These are phyloP conservation scores for Andrena cerasifolii DNA, from an alignment of 1,140 invertebrate genomes.

Conservation along the genomic window DNA sequence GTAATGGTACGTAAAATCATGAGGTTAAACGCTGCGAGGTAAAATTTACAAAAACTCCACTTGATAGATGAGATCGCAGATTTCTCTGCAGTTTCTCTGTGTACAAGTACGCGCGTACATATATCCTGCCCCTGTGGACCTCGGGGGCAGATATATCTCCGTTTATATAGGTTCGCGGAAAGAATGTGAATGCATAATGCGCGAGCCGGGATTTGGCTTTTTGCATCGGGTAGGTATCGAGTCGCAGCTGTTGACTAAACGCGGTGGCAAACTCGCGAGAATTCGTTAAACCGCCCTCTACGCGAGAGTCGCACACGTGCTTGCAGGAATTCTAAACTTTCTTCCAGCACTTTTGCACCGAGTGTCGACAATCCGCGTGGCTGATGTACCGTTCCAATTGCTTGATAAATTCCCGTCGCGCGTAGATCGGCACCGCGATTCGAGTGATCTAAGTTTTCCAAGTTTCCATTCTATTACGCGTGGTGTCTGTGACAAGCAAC, in stretches of 20 bases:
- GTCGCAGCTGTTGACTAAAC: slow-evolving; percentile 43
- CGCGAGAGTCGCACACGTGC: slow-evolving; percentile 25
- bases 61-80: neutral
- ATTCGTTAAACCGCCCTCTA: slow-evolving; percentile 43
- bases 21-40: too few relatives aligned
- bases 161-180: neutral
- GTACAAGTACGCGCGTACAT: too few relatives aligned
- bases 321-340: slow-evolving; percentile 49
- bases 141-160: neutral
- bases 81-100: too few relatives aligned
- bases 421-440: too few relatives aligned
- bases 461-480: too few relatives aligned
- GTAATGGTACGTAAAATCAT: too few relatives aligned
- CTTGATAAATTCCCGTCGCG: too few relatives aligned
- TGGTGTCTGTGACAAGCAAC: too few relatives aligned
- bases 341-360: slow-evolving; percentile 31
- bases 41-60: too few relatives aligned
- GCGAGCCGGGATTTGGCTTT: slow-evolving; percentile 19
- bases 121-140: neutral
- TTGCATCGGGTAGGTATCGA: slow-evolving; percentile 31
- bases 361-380: slow-evolving; percentile 28
- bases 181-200: slow-evolving; percentile 47
- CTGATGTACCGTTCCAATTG: too few relatives aligned
- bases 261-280: slow-evolving; percentile 38
- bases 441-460: too few relatives aligned